Evolutionary conservation across 2,113 vertebrate species (phyloP).

Genomic region (Xiphophorus couchianus): DNA sequence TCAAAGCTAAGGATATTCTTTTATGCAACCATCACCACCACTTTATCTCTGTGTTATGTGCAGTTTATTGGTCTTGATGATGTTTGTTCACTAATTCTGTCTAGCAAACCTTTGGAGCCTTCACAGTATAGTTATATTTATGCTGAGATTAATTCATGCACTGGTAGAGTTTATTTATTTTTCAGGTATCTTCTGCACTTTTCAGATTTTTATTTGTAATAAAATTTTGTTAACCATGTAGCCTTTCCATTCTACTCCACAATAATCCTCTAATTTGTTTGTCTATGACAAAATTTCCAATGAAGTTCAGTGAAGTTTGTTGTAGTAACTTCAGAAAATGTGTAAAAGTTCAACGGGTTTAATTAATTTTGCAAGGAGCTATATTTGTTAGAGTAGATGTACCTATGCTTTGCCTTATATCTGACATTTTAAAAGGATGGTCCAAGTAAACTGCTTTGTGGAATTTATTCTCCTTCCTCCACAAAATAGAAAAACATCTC

Average conservation of each 20-base stretch:
- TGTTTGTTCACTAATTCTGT: neutral
- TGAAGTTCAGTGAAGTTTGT: neutral
- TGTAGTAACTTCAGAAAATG: neutral
- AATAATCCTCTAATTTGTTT: neutral
- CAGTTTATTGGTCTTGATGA: neutral
- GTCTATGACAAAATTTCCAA: neutral
- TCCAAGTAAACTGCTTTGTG: constrained; percentile 41
- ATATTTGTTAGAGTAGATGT: constrained; percentile 8
- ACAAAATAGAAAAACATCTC: constrained; percentile 55
- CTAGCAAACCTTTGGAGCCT: neutral
- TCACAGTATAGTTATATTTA: neutral
- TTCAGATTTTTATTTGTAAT: neutral
- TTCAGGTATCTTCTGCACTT: neutral
- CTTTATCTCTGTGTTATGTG: neutral
- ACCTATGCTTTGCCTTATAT: constrained; percentile 20
- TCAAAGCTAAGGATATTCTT: no score
- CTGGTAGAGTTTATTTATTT: neutral
- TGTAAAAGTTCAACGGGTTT: neutral
- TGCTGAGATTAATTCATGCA: neutral
- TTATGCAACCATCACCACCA: neutral
- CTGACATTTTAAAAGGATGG: constrained; percentile 60
- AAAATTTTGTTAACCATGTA: neutral
- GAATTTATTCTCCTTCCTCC: constrained; percentile 23
- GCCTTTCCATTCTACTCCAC: neutral
- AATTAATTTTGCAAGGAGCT: neutral